These are phyloP conservation scores for Arenicola marina DNA, from an alignment of 2,888 invertebrate genomes.

Conservation along the genomic window DNA sequence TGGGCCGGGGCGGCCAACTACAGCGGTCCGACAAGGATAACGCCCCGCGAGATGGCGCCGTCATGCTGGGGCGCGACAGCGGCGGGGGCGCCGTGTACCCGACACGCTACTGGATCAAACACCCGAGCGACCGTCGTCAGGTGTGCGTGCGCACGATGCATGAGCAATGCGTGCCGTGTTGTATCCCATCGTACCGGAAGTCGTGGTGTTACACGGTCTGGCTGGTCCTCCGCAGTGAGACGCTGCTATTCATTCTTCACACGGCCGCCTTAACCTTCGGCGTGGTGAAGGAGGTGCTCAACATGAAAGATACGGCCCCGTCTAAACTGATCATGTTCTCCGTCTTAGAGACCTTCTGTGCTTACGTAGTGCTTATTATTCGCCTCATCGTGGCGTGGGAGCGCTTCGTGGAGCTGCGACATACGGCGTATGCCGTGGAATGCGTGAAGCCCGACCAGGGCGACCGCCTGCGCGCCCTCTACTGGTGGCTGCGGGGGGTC, in stretches of 20 bases:
- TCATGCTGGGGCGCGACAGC: conserved; percentile 10
- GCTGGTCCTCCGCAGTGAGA: conserved; percentile 10
- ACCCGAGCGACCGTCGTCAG: not conserved
- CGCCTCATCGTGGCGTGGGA: not conserved
- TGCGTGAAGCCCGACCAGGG: not conserved
- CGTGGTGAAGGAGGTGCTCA: conserved; percentile 13
- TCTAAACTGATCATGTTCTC: conserved; percentile 11
- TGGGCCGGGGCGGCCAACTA: too few species aligned
- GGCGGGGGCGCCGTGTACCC: conserved; percentile 8
- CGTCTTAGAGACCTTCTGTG: conserved; percentile 8
- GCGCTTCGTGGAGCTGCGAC: not conserved
- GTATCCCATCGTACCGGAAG: not conserved
- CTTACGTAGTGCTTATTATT: not conserved
- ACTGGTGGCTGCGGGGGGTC: not conserved
- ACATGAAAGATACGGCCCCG: conserved; percentile 3
- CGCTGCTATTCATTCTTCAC: conserved; percentile 14
- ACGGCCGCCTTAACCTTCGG: conserved; percentile 11
- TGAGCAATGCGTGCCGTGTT: conserved; percentile 13
- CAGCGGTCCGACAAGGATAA: too few species aligned
- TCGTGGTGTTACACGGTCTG: not conserved
- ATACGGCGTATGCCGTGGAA: not conserved
- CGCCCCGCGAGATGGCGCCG: conserved; percentile 1
- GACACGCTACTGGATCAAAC: conserved; percentile 12
- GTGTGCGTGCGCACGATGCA: not conserved
- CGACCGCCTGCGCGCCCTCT: not conserved